A percentile compares a stretch with the other conserved stretches of the same genome.
Evolutionary conservation across 2,113 vertebrate genomes (phyloP).

Genomic region (Hirundichthys speculiger): DNA sequence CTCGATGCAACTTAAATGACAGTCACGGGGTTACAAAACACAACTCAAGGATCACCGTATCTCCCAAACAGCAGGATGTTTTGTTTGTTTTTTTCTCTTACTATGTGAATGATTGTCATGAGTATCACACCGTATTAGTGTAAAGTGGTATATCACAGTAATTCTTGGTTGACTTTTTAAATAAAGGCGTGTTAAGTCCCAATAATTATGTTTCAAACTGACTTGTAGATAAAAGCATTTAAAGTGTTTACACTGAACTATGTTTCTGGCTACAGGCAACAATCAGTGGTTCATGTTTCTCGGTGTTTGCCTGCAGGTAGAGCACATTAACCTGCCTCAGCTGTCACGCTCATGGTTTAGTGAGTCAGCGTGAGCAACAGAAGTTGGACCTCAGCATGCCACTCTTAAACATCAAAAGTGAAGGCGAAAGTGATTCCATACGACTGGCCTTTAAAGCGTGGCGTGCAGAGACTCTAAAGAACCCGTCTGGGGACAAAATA

Average conservation of each 20-base stretch:
- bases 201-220: slow-evolving; percentile 26
- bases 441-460: background rate
- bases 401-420: slow-evolving; percentile 60
- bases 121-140: background rate
- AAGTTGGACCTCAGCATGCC: slow-evolving; percentile 55
- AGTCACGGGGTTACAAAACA: no score
- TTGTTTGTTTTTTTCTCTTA: no score
- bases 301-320: slow-evolving; percentile 46
- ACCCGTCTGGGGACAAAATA: background rate
- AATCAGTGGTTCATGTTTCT: slow-evolving; percentile 58
- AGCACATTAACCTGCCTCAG: slow-evolving; percentile 66
- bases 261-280: slow-evolving; percentile 35
- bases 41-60: no score
- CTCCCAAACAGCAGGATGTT: no score
- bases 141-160: slow-evolving; percentile 17
- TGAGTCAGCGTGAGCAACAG: slow-evolving; percentile 49
- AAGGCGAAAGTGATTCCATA: slow-evolving; percentile 54
- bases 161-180: slow-evolving; percentile 23
- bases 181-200: slow-evolving; percentile 31
- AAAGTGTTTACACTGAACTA: slow-evolving; percentile 36
- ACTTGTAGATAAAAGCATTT: slow-evolving; percentile 17
- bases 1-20: no score
- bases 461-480: slow-evolving; percentile 8
- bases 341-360: slow-evolving; percentile 62
- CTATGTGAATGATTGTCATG: no score